Evolutionary conservation across 1,140 invertebrate genomes (phyloP).

Genomic region (Pogonomyrmex barbatus): DNA sequence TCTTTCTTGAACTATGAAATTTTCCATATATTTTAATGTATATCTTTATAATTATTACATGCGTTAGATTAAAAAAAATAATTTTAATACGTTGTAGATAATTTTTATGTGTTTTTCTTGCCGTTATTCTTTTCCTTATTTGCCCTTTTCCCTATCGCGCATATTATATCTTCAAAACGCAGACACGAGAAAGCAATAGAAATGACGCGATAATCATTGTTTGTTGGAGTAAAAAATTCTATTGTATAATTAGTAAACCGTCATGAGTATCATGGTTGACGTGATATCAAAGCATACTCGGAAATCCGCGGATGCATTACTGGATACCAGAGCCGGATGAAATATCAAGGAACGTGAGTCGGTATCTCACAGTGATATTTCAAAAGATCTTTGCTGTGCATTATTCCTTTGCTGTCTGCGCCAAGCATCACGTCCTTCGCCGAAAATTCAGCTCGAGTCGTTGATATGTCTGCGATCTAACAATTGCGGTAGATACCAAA

Average conservation of each 20-base stretch:
- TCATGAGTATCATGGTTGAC: conserved; percentile 13
- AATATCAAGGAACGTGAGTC: conserved; percentile 40
- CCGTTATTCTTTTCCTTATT: not conserved
- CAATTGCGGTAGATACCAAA: not conserved
- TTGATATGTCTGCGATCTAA: conserved; percentile 10
- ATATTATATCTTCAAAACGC: not conserved
- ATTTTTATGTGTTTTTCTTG: not conserved
- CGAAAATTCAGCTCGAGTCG: not conserved
- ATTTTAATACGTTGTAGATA: not conserved
- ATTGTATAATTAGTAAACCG: conserved; percentile 18
- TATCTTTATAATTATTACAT: not conserved
- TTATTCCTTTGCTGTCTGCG: conserved; percentile 48
- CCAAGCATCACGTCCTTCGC: not conserved
- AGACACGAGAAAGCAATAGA: not conserved
- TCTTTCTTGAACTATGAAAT: not conserved
- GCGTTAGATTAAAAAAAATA: not conserved
- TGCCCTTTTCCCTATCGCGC: no score
- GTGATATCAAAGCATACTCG: conserved; percentile 41
- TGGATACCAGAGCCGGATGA: conserved; percentile 17
- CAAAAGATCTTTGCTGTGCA: conserved; percentile 48
- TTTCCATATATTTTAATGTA: not conserved
- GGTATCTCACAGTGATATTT: conserved; percentile 43
- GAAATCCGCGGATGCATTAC: conserved; percentile 29
- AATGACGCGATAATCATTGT: conserved; percentile 6
- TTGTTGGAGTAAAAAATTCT: not conserved